Conservation (phyloP, 2,888 invertebrate species). For the Tuta absoluta region DNA sequence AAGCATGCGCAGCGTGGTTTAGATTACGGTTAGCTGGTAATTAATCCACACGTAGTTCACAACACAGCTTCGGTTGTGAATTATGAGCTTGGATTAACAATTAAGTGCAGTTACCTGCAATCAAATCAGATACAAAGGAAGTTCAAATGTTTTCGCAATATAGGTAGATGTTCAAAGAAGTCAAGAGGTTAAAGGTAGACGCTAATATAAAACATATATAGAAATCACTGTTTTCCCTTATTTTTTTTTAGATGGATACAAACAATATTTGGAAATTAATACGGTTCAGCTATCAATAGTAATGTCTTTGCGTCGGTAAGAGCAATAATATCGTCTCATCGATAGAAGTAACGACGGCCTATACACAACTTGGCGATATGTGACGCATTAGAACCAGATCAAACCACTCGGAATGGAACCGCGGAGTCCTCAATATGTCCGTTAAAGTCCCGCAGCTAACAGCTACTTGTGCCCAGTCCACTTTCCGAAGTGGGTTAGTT, state of each 20-base stretch:
- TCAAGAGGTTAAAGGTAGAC: too few relatives aligned
- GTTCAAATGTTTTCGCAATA: too few relatives aligned
- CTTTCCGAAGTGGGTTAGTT: neutral
- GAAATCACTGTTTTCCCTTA: neutral
- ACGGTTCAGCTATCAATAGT: neutral
- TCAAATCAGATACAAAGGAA: too few relatives aligned
- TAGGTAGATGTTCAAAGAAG: too few relatives aligned
- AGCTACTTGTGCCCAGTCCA: neutral
- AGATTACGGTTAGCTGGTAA: neutral
- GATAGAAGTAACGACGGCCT: neutral
- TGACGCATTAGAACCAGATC: constrained; percentile 13
- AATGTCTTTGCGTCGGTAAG: neutral
- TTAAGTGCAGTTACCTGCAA: too few relatives aligned
- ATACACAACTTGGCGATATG: constrained; percentile 3
- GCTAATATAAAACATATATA: neutral
- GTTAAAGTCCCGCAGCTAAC: constrained; percentile 3
- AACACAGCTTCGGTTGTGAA: too few relatives aligned
- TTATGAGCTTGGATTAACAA: too few relatives aligned
- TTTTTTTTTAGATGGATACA: neutral
- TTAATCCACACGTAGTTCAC: too few relatives aligned
- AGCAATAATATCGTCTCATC: neutral
- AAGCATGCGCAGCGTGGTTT: neutral
- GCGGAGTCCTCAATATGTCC: constrained; percentile 11
- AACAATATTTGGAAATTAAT: neutral
- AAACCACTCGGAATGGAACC: neutral